Evolutionary conservation across 2,113 vertebrate species (phyloP).

Genomic region (Heterotilapia buettikoferi): DNA sequence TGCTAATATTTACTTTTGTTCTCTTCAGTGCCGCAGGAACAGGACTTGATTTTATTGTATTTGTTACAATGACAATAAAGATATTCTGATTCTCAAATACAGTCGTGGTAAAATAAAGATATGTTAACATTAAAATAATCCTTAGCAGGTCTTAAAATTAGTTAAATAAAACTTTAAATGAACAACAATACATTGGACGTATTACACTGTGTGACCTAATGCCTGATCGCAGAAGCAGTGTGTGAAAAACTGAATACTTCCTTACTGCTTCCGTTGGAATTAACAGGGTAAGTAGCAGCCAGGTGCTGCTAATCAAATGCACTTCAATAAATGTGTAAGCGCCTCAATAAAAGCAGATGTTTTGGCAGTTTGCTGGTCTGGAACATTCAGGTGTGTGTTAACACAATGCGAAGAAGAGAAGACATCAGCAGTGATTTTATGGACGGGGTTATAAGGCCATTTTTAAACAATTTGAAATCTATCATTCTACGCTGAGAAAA

Average conservation of each 20-base stretch:
- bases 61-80: background rate
- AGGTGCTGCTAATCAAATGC: background rate
- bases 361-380: background rate
- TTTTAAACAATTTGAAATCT: background rate
- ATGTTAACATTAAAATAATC: background rate
- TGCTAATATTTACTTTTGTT: background rate
- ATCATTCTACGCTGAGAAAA: background rate
- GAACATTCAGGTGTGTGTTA: background rate
- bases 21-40: accelerated
- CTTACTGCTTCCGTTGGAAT: background rate
- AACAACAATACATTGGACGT: background rate
- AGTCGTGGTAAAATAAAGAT: background rate
- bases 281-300: background rate
- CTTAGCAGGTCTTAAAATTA: background rate
- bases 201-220: background rate
- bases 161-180: background rate
- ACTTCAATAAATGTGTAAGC: background rate
- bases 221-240: background rate
- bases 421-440: background rate
- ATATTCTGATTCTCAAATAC: background rate
- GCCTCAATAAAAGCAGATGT: background rate
- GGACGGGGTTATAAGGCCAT: background rate
- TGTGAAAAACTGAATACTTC: background rate
- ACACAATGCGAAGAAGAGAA: background rate
- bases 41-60: background rate